Evolutionary conservation across 2,888 invertebrate genomes (phyloP), one percentile per base, ranked within the genome.

Genomic region (Caenorhabditis afra): DNA sequence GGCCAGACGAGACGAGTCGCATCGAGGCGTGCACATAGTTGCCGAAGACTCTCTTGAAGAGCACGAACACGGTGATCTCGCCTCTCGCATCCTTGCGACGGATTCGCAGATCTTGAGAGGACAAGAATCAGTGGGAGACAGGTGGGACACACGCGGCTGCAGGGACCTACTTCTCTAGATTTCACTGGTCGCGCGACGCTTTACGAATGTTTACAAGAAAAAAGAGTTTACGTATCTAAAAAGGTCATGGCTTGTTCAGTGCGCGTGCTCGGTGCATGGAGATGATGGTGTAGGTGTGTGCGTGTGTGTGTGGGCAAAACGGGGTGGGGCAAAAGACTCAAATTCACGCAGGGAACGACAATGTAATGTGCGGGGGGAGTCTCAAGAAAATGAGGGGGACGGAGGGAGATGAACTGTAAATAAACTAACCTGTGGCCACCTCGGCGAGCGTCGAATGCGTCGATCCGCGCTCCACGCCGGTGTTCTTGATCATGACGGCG

Each of bases 401-500:
- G 22, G 58, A 47, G 20, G 4, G 50, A 62, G 61, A 58, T 16
- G 23, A 70, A 61, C 11, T 2, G 41, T 41, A 11, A 62, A 64
- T 65, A 66, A 65, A 82, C 87, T 71, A 76, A 89, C 89, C 89
- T 75, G 84, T 83, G 18, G 85, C 84, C 20, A 80, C 67, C 58
- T 89, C 83, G 23, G 85, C 86, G 70, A 86, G 74, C 3, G 77
- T 84, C 8, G 73, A 71, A 29, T 77, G 66, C 11, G 84, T 81
- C 23, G 81, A 80, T 71, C 82, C 87, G 23, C 81, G 79, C 10
- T 80, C 61, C 22, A 79, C 82, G 22, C 87, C 89, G 29, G 86
- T 81, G 70, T 86, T 85, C 80, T 88, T 87, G 85, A 89, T 81
- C 81, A 89, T 64, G 35, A 89, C 88, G 41, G 88, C 85, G 55